Evolutionary conservation across 2,797 vertebrate genomes (phyloP).

Genomic region (Antennarius maculatus): DNA sequence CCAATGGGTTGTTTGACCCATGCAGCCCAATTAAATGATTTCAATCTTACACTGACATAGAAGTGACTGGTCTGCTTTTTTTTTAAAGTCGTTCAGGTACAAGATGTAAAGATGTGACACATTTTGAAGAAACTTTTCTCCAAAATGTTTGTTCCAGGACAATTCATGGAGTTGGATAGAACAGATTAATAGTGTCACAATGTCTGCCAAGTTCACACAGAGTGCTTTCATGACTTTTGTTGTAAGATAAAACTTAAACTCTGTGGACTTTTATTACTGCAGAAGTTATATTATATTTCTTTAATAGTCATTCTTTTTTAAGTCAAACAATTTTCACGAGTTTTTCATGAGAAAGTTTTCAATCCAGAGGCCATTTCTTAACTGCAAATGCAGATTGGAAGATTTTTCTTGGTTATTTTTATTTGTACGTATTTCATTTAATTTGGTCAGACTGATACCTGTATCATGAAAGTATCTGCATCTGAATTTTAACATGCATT

Average conservation of each 20-base stretch:
- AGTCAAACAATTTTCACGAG: not conserved
- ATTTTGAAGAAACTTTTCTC: constrained; percentile 21
- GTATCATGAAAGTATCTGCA: not conserved
- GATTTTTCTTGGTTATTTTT: not conserved
- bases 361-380: not conserved
- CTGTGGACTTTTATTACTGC: not conserved
- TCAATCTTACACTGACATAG: not conserved
- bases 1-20: not conserved
- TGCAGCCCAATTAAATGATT: not conserved
- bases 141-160: constrained; percentile 35
- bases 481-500: constrained; percentile 8
- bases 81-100: constrained; percentile 20
- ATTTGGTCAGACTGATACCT: not conserved
- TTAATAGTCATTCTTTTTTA: constrained; percentile 8
- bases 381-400: not conserved
- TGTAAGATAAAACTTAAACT: constrained; percentile 17
- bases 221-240: too few relatives aligned
- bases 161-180: constrained; percentile 39
- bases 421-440: constrained; percentile 2
- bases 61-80: constrained; percentile 6
- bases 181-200: constrained; percentile 5
- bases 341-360: constrained; percentile 12
- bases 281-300: constrained; percentile 19
- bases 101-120: constrained; percentile 19
- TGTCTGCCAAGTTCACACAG: too few relatives aligned